Percentiles rank a stretch among this genome's conserved stretches.
phyloP scores from a whole-genome alignment of 2,113 vertebrate species.

The Austrofundulus limnaeus region DNA sequence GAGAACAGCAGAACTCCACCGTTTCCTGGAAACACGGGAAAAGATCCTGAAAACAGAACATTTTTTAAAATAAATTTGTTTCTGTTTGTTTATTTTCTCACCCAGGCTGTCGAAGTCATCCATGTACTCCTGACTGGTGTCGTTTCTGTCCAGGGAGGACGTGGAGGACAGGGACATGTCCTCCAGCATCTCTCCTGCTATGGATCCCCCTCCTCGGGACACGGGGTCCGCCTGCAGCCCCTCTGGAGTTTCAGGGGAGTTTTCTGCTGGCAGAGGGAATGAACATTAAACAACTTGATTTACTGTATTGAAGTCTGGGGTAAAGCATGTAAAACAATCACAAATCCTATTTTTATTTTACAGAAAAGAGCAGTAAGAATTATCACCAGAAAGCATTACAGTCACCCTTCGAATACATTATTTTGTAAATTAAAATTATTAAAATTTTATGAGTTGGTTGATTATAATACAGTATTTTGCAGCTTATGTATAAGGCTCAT shows the following conservation, averaged over 20 bases:
- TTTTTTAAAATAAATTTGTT: background rate
- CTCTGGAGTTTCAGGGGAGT: conserved; percentile 35
- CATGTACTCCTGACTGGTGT: conserved; percentile 92
- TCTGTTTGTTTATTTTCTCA: conserved; percentile 5
- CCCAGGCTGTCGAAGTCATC: conserved; percentile 88
- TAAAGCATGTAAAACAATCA: no score
- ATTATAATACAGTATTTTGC: no score
- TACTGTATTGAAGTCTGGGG: no score
- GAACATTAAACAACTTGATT: no score
- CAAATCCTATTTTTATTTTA: no score
- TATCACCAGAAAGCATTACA: no score
- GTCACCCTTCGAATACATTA: no score
- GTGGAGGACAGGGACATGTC: conserved; percentile 94
- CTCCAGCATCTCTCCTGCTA: conserved; percentile 86
- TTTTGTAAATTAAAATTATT: no score
- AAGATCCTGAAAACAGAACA: background rate
- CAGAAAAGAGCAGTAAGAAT: no score
- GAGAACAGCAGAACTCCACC: conserved; percentile 65
- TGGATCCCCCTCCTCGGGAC: conserved; percentile 65
- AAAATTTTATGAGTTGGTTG: no score
- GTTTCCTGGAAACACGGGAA: conserved; percentile 37
- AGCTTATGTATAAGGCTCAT: no score
- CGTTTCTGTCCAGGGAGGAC: conserved; percentile 92
- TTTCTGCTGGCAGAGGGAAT: conserved; percentile 11
- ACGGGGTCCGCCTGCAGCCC: background rate